A percentile compares a stretch with the other conserved stretches of the same genome.
phyloP scores from a whole-genome alignment of 2,113 vertebrate species.

The Cryptoleucopteryx plumbea region DNA sequence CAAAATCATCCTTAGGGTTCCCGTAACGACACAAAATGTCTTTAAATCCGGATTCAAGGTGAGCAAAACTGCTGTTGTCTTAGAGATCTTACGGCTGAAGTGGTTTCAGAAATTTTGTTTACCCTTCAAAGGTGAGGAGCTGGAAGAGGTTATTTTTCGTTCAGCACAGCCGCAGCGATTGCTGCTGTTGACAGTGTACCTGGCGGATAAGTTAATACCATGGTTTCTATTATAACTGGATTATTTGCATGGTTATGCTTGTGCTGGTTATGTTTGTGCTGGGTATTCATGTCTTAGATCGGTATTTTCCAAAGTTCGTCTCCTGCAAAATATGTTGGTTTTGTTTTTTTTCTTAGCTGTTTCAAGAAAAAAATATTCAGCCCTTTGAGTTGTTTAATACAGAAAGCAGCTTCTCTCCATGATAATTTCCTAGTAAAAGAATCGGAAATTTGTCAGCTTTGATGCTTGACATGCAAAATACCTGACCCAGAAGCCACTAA shows the following conservation, averaged over 20 bases:
- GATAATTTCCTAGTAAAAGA: constrained; percentile 42
- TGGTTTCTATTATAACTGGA: background rate
- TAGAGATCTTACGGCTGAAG: background rate
- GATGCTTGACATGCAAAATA: background rate
- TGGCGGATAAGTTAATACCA: background rate
- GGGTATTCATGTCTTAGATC: background rate
- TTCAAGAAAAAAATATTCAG: background rate
- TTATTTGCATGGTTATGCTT: background rate
- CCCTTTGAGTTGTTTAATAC: background rate
- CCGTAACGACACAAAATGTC: background rate
- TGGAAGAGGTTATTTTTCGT: background rate
- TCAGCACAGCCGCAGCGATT: background rate
- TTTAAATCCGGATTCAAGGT: constrained; percentile 29
- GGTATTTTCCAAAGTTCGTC: background rate
- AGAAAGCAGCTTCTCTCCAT: constrained; percentile 21
- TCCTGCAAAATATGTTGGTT: background rate
- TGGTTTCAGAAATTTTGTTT: constrained; percentile 1
- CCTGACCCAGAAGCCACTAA: background rate
- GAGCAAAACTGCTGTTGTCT: background rate
- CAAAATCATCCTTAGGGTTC: constrained; percentile 16
- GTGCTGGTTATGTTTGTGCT: background rate
- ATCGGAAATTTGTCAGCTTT: background rate
- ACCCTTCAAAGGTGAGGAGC: background rate
- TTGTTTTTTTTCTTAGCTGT: background rate
- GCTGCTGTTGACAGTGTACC: background rate